These are phyloP conservation scores for Rhegmatorhina hoffmannsi DNA, from an alignment of 2,113 vertebrate genomes.

Conservation along the genomic window DNA sequence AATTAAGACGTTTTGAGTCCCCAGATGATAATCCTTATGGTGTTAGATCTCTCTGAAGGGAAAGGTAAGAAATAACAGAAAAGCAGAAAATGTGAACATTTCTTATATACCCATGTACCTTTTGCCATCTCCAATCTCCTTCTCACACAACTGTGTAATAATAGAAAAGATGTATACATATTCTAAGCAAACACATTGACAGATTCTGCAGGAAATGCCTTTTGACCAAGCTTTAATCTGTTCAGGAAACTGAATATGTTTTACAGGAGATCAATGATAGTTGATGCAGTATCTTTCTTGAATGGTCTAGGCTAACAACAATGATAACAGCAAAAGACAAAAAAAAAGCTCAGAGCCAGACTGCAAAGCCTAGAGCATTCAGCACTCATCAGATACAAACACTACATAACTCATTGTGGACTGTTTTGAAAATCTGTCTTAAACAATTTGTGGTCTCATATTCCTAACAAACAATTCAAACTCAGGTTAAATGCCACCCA, in stretches of 20 bases:
- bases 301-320: not conserved
- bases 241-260: not conserved
- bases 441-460: not conserved
- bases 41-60: not conserved
- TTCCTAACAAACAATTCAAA: not conserved
- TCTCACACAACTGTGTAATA: not conserved
- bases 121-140: not conserved
- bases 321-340: not conserved
- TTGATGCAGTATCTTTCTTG: not conserved
- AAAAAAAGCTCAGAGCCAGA: accelerated
- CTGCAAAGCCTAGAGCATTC: not conserved
- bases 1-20: not conserved
- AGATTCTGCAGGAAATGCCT: not conserved
- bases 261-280: not conserved
- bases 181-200: not conserved
- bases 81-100: not conserved
- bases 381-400: not conserved
- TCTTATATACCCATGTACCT: not conserved
- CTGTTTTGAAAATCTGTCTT: not conserved
- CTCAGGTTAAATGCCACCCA: not conserved
- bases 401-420: not conserved
- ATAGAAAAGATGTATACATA: not conserved
- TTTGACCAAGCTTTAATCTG: not conserved
- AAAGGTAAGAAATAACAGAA: not conserved
- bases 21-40: not conserved